A percentile compares a stretch with the other conserved stretches of the same genome.
Conservation (phyloP, 2,113 vertebrate genomes). For the Ctenodactylus gundi region DNA sequence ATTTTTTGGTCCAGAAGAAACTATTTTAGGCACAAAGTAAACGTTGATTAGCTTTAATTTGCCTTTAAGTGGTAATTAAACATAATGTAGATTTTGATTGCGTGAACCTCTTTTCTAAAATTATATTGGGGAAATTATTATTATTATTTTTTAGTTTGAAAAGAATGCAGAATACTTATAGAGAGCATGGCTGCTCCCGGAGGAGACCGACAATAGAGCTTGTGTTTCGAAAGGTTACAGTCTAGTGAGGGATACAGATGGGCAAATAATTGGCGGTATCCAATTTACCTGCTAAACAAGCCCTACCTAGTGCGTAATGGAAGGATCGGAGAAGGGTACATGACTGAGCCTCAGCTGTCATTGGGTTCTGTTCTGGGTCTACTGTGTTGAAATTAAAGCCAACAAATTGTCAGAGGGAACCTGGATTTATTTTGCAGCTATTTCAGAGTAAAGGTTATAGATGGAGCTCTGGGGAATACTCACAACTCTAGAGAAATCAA, state of each 20-base stretch:
- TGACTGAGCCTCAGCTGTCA: neutral
- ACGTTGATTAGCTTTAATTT: neutral
- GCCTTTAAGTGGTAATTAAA: neutral
- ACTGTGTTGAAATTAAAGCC: neutral
- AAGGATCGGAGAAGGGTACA: neutral
- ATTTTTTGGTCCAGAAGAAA: neutral
- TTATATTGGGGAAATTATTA: conserved; percentile 8
- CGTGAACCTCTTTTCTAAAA: neutral
- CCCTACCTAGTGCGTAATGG: too few species aligned
- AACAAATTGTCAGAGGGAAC: neutral
- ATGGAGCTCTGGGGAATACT: neutral
- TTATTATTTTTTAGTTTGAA: conserved; percentile 24
- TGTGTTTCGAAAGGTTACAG: neutral
- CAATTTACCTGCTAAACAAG: neutral
- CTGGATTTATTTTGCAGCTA: neutral
- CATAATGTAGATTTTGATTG: neutral
- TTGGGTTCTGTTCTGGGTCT: neutral
- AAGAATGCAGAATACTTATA: neutral
- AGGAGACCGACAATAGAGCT: neutral
- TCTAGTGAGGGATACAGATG: neutral
- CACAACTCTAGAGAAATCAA: neutral
- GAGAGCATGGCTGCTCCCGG: neutral
- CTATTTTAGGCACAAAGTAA: neutral
- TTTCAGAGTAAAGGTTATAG: neutral
- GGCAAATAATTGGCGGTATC: neutral